Base-by-base conservation (phyloP, 2,113 vertebrate species). In the Sorex araneus region DNA sequence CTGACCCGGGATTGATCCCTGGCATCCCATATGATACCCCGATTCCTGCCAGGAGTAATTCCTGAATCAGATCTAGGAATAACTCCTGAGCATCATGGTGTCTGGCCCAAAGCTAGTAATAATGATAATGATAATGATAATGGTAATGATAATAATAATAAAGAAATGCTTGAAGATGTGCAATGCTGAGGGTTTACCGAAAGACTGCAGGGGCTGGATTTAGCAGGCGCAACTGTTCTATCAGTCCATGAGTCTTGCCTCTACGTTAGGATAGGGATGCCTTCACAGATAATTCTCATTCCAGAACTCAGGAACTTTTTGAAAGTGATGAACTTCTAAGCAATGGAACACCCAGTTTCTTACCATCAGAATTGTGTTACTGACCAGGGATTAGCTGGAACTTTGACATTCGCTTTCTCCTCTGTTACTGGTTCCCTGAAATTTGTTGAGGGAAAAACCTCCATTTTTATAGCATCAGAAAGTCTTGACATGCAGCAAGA, bases 401-500 rank as follows among this genome's bases (percentile, higher is more conserved):
- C 19, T 2, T 12, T 34, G 8, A 69, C 0, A 0, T 27, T 12
- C 15, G 13, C 70, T 36, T 66, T 43, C 40, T 50, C 45, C 60
- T 43, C 40, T 50, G 76, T 3, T 16, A 11, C 1, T 43, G 47
- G 47, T 1, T 3, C 23, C 8, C 21, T 4, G 45, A 85, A 47
- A 21, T 4, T 57, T 32, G 6, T 34, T 34, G 30, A 73, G 73
- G 40, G 19, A 81, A 69, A 69, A 81, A 69, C 15, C 25, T 84
- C 45, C 27, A 7, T 66, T 75, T 19, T 90, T n/a, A 66, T 54
- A 28, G 47, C 32, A 60, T 36, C 50, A 66, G 34, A 32, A 77
- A 88, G 18, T 23, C 74, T 81, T 84, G 79, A n/a, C 90, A 94
- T 94, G 54, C 0, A 0, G 89, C 63, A 30, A 57, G 27, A 69